These are phyloP conservation scores for Andrena cerasifolii DNA, from an alignment of 1,140 invertebrate genomes.

Conservation along the genomic window DNA sequence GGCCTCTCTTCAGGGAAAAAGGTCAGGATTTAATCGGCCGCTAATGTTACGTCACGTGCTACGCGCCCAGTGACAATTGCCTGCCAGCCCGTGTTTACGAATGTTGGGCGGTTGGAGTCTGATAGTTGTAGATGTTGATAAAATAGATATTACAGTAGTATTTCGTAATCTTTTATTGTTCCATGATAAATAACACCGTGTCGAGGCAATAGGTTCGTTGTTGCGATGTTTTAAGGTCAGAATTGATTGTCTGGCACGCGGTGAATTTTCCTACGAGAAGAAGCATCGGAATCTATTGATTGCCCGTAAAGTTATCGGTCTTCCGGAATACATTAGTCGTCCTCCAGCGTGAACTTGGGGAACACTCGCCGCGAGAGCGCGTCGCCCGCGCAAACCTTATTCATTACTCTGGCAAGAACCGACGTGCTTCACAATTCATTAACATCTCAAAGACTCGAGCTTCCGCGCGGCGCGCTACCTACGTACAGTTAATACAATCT, in stretches of 20 bases:
- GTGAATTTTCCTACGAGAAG: slow-evolving; percentile 55
- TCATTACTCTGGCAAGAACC: background rate
- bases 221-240: slow-evolving; percentile 62
- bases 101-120: too few relatives aligned
- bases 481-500: slow-evolving; percentile 6
- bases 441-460: slow-evolving; percentile 24
- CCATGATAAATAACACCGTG: too few relatives aligned
- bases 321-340: slow-evolving; percentile 14
- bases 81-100: too few relatives aligned
- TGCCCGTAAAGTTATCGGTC: slow-evolving; percentile 25
- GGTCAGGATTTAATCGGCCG: slow-evolving; percentile 82
- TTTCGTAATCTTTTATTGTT: too few relatives aligned
- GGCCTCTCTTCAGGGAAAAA: slow-evolving; percentile 86
- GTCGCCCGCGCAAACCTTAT: slow-evolving; percentile 25
- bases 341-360: background rate
- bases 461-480: slow-evolving; percentile 1
- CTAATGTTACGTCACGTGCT: background rate
- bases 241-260: slow-evolving; percentile 68
- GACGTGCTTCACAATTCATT: slow-evolving; percentile 24
- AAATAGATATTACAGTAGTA: too few relatives aligned
- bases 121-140: too few relatives aligned
- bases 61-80: background rate
- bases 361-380: background rate
- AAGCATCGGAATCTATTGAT: slow-evolving; percentile 64
- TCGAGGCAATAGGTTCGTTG: slow-evolving; percentile 57